These are phyloP conservation scores for Microtus richardsoni DNA, from an alignment of 2,113 vertebrate species.

Conservation along the genomic window DNA sequence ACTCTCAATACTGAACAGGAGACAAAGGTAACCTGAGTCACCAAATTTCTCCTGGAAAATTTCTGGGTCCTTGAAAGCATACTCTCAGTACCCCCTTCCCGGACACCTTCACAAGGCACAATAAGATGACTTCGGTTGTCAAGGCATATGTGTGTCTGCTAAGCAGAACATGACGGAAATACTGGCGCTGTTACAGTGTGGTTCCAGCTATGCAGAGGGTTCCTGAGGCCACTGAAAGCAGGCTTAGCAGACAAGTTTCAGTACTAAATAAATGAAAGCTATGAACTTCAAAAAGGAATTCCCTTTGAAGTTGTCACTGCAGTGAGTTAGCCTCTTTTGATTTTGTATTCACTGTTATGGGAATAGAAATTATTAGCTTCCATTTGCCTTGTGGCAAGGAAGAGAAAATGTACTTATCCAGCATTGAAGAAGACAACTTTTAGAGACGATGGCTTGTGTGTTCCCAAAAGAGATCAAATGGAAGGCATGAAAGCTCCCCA, in stretches of 20 bases:
- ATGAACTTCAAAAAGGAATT: constrained; percentile 54
- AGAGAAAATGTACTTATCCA: constrained; percentile 73
- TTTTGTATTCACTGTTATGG: constrained; percentile 67
- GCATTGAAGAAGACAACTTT: constrained; percentile 58
- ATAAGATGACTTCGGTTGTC: not conserved
- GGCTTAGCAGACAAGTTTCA: constrained; percentile 55
- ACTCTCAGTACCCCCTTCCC: not conserved
- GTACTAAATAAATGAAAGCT: constrained; percentile 57
- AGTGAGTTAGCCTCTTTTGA: constrained; percentile 68
- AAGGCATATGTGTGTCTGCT: not conserved
- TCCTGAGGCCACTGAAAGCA: constrained; percentile 52
- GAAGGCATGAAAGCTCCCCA: constrained; percentile 57
- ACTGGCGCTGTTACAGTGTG: not conserved
- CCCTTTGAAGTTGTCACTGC: constrained; percentile 61
- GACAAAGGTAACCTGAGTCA: not conserved
- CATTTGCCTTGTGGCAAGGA: constrained; percentile 71
- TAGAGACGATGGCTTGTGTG: constrained; percentile 65
- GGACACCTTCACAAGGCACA: not conserved
- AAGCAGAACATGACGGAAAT: not conserved
- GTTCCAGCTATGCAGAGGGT: not conserved
- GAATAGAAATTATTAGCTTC: constrained; percentile 75
- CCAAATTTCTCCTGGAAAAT: not conserved
- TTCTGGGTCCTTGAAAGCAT: not conserved
- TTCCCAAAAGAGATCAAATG: constrained; percentile 74
- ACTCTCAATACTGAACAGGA: not conserved